A percentile compares a stretch with the other conserved stretches of the same genome.
phyloP scores from a whole-genome alignment of 2,888 invertebrate species.

The Aleiodes alternator region DNA sequence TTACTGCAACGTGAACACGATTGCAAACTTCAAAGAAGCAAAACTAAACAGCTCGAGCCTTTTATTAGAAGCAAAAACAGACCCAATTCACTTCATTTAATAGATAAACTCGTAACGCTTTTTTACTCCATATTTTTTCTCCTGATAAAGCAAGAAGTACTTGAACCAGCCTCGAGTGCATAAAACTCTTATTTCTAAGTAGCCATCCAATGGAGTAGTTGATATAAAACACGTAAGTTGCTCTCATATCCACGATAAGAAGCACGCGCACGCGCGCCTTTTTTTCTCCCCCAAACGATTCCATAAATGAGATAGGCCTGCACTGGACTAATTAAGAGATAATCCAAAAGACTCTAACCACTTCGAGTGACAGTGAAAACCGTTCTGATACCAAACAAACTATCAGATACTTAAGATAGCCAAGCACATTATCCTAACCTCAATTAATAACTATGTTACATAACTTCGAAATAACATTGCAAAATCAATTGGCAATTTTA shows the following conservation, averaged over 20 bases:
- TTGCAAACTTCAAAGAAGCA: background rate
- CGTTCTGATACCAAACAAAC: no score
- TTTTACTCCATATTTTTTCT: no score
- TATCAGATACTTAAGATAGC: no score
- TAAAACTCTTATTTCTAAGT: constrained; percentile 32
- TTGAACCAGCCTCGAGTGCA: constrained; percentile 24
- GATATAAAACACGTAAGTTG: constrained; percentile 31
- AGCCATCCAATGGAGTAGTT: background rate
- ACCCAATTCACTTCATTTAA: no score
- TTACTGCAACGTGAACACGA: background rate
- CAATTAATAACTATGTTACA: no score
- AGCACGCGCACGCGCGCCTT: constrained; percentile 35
- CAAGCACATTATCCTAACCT: no score
- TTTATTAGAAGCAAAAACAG: background rate
- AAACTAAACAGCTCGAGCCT: background rate
- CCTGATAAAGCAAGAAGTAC: constrained; percentile 16
- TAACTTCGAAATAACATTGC: background rate
- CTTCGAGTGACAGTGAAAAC: no score
- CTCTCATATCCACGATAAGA: constrained; percentile 33
- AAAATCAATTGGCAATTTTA: background rate
- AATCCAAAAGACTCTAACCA: background rate
- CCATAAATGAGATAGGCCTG: constrained; percentile 65
- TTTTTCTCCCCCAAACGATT: constrained; percentile 61
- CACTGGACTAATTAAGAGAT: constrained; percentile 29
- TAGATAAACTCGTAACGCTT: no score